Base-by-base conservation (phyloP, 2,113 vertebrate genomes). In the Chroicocephalus ridibundus region DNA sequence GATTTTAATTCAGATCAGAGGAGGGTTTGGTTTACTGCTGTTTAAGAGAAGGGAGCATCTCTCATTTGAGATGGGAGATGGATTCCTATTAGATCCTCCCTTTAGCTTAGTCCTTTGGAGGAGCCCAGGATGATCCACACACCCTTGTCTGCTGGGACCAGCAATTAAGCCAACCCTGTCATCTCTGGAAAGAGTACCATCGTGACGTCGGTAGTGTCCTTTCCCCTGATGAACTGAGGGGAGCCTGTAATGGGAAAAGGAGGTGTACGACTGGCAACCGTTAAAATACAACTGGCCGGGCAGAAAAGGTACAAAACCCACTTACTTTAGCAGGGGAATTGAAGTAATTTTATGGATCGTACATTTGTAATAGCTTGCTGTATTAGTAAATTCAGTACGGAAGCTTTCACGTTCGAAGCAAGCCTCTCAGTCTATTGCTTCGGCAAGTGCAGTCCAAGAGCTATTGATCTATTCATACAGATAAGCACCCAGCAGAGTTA, bases 401-500 rank as follows among this genome's bases (percentile, higher is more conserved):
- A 82, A 62, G 6, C 60, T 95, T 86, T 96, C 83, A 82, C 68
- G 52, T 88, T 80, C 7, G 26, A 96, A 81, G 58, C 14, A 82
- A 76, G 10, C 29, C 46, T 89, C 66, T 77, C 52, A 74, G 65
- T 74, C 60, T 86, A 19, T 42, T 94, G 82, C 87, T 85, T 90
- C 61, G 74, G 62, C 95, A 92, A 93, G 25, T 4, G 10, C 52
- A 94, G 26, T 74, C 49, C 69, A 31, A 75, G 85, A 89, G 49
- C 55, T 93, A 66, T 93, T 90, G 69, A 86, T 81, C 69, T 88
- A 57, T 77, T 81, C 70, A 79, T n/a, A 54, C 40, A 93, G 88
- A 96, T 81, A 86, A 94, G 68, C 46, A 91, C n/a, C 74, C 29
- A 17, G 18, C 25, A 90, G 61, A 96, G 61, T 90, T 89, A 93